A percentile compares a stretch with the other conserved stretches of the same genome.
Conservation (phyloP, 2,113 vertebrate genomes). For the Pseudorhombus dupliciocellatus region DNA sequence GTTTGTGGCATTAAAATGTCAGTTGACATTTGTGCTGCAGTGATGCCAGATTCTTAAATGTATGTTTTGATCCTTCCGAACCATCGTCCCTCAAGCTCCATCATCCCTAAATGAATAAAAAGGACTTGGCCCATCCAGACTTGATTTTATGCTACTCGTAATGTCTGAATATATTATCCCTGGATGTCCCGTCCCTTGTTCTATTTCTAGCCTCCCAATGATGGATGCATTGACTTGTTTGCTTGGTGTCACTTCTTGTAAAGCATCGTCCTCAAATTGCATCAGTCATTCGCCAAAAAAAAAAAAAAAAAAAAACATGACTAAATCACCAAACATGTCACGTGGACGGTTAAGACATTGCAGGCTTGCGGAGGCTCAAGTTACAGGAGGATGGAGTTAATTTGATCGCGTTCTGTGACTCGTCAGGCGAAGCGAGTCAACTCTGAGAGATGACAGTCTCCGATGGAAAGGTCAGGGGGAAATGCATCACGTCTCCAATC, state of each 20-base stretch:
- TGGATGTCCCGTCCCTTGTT: conserved; percentile 42
- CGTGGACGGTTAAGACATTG: conserved; percentile 25
- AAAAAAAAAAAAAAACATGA: conserved; percentile 38
- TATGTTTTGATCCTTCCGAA: conserved; percentile 35
- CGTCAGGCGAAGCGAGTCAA: conserved; percentile 25
- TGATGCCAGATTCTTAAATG: conserved; percentile 52
- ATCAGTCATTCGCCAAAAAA: conserved; percentile 54
- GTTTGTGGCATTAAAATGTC: conserved; percentile 72
- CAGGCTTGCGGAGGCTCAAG: conserved; percentile 20
- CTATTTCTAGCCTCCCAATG: conserved; percentile 52
- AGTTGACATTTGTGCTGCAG: conserved; percentile 59
- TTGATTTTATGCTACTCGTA: conserved; percentile 26
- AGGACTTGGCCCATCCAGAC: not conserved
- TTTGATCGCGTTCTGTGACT: conserved; percentile 4
- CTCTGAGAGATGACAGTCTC: conserved; percentile 9
- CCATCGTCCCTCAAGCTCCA: conserved; percentile 24
- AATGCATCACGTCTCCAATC: conserved; percentile 40
- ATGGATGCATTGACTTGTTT: conserved; percentile 62
- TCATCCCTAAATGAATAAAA: conserved; percentile 34
- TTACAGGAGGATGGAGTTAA: conserved; percentile 27
- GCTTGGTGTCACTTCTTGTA: conserved; percentile 52
- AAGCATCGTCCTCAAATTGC: conserved; percentile 64
- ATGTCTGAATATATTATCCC: conserved; percentile 50
- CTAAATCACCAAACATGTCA: conserved; percentile 54
- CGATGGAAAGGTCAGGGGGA: conserved; percentile 46